Evolutionary conservation across 2,797 vertebrate genomes (phyloP).

Genomic region (Muscicapa striata): DNA sequence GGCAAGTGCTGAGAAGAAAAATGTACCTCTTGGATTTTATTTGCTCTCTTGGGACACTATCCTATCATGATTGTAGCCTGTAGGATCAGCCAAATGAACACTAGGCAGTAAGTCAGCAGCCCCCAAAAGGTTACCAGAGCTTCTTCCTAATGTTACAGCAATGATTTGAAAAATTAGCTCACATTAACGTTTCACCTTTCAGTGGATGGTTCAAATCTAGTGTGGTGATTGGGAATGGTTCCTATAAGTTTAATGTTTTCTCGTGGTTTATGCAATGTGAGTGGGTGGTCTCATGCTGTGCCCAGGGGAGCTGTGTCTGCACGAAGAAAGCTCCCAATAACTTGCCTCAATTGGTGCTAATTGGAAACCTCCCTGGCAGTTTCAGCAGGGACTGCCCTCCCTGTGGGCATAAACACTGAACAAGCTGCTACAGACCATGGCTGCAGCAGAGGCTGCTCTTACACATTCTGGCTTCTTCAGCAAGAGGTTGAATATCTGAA

Average conservation of each 20-base stretch:
- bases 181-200: conserved; percentile 46
- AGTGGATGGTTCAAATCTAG: conserved; percentile 43
- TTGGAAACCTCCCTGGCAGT: neutral
- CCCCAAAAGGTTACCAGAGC: conserved; percentile 62
- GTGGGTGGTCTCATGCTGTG: neutral
- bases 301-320: neutral
- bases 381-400: neutral
- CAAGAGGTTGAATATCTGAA: neutral
- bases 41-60: conserved; percentile 62
- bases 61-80: conserved; percentile 13
- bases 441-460: neutral
- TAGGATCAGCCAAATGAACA: conserved; percentile 57
- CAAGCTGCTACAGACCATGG: neutral
- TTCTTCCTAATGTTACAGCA: conserved; percentile 63
- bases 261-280: neutral
- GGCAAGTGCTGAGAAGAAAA: conserved; percentile 53
- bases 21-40: conserved; percentile 67
- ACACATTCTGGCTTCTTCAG: neutral
- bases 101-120: conserved; percentile 51
- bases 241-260: neutral
- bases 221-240: neutral
- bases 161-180: conserved; percentile 58
- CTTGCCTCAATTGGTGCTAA: conserved; percentile 25
- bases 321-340: neutral
- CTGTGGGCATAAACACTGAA: neutral